Base-by-base conservation (phyloP, 2,797 vertebrate genomes). In the Manis pentadactyla region DNA sequence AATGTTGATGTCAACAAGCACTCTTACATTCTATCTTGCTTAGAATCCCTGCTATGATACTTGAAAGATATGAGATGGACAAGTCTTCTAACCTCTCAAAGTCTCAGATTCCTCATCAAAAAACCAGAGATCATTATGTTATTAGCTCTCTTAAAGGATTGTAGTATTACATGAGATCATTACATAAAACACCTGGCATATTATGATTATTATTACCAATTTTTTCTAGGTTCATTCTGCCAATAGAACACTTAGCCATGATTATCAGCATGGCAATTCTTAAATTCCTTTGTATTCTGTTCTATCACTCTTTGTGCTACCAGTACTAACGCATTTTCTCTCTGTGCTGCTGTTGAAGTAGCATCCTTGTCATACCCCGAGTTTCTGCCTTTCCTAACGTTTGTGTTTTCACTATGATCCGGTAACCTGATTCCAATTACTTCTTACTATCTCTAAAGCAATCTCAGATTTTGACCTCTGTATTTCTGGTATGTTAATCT, bases 211-310 rank as follows among this genome's bases (percentile, higher is more conserved):
- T 78, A 19, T 61, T 29, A 90, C 10, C 13, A 39, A 39, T 75
- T 82, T 85, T 71, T 88, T 86, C 68, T 82, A 71, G 39, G 46
- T 82, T 89, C 34, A 51, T 61, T 75, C 85, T 93, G 57, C 55
- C 31, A 37, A 49, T 63, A 84, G 69, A 87, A 79, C 42, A 85
- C 59, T 42, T 23, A 74, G 13, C 12, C 21, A 77, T 37, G 87
- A 69, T 73, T 78, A 84, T n/a, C 71, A 87, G 39, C 53, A n/a
- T 57, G 49, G 39, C 23, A 64, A 46, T 78, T 95, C 55, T 63
- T 71, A 75, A 91, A 82, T 69, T 93, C 86, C 84, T 75, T 55
- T 31, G 10, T 69, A 71, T n/a, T n/a, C n/a, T n/a, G n/a, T n/a
- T n/a, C n/a, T n/a, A n/a, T n/a, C n/a, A n/a, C n/a, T n/a, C n/a